Base-by-base conservation (phyloP, 2,888 invertebrate species). In the Acanthosepion pharaonis region DNA sequence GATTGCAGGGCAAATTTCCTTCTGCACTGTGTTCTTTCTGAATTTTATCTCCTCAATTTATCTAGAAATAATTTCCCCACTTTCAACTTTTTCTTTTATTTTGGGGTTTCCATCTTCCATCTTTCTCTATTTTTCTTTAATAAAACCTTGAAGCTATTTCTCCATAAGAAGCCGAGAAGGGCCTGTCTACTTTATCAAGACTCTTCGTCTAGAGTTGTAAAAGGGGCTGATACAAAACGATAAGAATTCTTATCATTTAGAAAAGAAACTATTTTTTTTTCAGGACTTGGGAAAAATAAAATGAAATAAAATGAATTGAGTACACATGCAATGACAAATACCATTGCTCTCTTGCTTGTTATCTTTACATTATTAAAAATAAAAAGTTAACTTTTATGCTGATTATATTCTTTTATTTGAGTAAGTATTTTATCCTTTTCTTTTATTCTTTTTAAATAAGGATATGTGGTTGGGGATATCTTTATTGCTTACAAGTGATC, bases 31-130 rank as follows among this genome's bases (percentile, higher is more conserved):
- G n/a, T n/a, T 78, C n/a, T 4, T 78, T 78, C 15, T 33, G 78
- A 78, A n/a, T 78, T 78, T 78, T 78, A 78, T 78, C 78, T 78
- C n/a, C 33, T 78, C 78, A n/a, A n/a, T 78, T 78, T n/a, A 78
- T 78, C 78, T 33, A 33, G 33, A 78, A n/a, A 78, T 78, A 78
- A 78, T 78, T 78, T 78, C 78, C 23, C 78, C n/a, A 78, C 78
- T 33, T 78, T n/a, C 15, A 33, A n/a, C 11, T n/a, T 78, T 78
- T n/a, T n/a, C n/a, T n/a, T 15, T n/a, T n/a, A 9, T n/a, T 78
- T 15, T n/a, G n/a, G 25, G 11, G n/a, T 78, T 78, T 78, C 78
- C 78, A n/a, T n/a, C 28, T n/a, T 78, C n/a, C n/a, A 1, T 78
- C 9, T 78, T n/a, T 78, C 15, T 78, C n/a, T n/a, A 9, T 64